These are phyloP conservation scores for Capreolus pygargus DNA, from an alignment of 2,113 vertebrate species.

Conservation along the genomic window DNA sequence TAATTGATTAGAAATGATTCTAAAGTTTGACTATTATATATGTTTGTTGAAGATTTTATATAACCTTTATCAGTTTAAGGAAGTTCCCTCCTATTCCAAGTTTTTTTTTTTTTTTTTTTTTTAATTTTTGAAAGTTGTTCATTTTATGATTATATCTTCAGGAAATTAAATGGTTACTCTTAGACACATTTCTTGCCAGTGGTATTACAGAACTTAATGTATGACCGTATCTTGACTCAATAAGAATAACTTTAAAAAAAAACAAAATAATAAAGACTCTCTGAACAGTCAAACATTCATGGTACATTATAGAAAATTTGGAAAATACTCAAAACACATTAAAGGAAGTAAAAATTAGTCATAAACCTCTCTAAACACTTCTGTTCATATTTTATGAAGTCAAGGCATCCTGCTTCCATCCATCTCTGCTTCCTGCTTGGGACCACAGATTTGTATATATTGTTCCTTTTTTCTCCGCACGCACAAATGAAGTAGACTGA, in stretches of 20 bases:
- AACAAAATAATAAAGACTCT: background rate
- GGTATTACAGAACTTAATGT: background rate
- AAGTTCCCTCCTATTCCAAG: background rate
- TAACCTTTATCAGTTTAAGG: background rate
- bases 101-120: background rate
- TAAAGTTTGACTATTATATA: background rate
- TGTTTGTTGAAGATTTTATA: background rate
- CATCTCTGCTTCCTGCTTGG: background rate
- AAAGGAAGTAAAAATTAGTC: background rate
- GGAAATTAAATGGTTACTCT: background rate
- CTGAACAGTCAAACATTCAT: background rate
- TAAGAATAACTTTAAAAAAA: background rate
- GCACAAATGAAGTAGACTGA: background rate
- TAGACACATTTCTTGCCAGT: background rate
- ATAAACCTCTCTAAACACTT: background rate
- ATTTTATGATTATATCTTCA: background rate
- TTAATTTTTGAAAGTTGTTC: background rate
- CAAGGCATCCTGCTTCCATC: background rate
- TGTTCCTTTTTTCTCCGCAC: background rate
- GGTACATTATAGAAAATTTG: background rate
- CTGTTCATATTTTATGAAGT: background rate
- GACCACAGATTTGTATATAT: background rate
- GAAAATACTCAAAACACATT: background rate
- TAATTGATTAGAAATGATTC: background rate
- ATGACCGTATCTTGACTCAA: background rate